phyloP scores from a whole-genome alignment of 2,888 invertebrate genomes.

The Drosophila robusta region DNA sequence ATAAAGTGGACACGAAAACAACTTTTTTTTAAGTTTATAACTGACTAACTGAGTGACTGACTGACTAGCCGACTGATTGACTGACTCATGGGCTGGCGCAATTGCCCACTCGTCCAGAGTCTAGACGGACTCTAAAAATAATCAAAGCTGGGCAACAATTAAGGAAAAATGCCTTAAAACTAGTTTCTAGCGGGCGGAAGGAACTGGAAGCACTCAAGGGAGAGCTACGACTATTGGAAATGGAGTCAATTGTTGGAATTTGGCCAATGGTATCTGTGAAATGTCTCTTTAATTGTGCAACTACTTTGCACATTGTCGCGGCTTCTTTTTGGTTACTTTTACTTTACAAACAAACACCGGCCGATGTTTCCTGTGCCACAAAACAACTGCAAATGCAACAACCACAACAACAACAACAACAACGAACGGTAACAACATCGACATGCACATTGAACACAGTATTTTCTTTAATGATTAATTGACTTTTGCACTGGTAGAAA shows the following conservation, averaged over 20 bases:
- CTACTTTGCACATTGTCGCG: slow-evolving; percentile 63
- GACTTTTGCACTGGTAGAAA: slow-evolving; percentile 68
- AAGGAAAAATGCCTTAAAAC: slow-evolving; percentile 26
- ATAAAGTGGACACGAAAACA: slow-evolving; percentile 44
- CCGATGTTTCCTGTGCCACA: slow-evolving; percentile 56
- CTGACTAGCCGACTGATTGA: slow-evolving; percentile 19
- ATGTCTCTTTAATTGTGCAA: slow-evolving; percentile 73
- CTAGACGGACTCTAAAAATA: slow-evolving; percentile 25
- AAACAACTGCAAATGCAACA: slow-evolving; percentile 29
- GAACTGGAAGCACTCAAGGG: background rate
- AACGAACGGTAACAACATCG: slow-evolving; percentile 41
- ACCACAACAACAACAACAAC: slow-evolving; percentile 23
- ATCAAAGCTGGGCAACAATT: slow-evolving; percentile 32
- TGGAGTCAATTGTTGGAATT: slow-evolving; percentile 65
- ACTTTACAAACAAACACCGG: slow-evolving; percentile 56
- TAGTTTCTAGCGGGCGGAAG: slow-evolving; percentile 13
- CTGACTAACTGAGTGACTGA: slow-evolving; percentile 11
- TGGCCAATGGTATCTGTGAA: slow-evolving; percentile 58
- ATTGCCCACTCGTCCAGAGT: slow-evolving; percentile 21
- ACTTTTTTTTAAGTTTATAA: slow-evolving; percentile 11
- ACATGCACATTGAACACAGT: slow-evolving; percentile 71
- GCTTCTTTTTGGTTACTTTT: slow-evolving; percentile 62
- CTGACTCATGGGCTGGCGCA: slow-evolving; percentile 36
- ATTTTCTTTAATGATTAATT: slow-evolving; percentile 78
- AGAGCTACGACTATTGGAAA: slow-evolving; percentile 22